Percentiles rank a stretch among this genome's conserved stretches.
phyloP scores from a whole-genome alignment of 2,113 vertebrate genomes.

The Burhinus oedicnemus region DNA sequence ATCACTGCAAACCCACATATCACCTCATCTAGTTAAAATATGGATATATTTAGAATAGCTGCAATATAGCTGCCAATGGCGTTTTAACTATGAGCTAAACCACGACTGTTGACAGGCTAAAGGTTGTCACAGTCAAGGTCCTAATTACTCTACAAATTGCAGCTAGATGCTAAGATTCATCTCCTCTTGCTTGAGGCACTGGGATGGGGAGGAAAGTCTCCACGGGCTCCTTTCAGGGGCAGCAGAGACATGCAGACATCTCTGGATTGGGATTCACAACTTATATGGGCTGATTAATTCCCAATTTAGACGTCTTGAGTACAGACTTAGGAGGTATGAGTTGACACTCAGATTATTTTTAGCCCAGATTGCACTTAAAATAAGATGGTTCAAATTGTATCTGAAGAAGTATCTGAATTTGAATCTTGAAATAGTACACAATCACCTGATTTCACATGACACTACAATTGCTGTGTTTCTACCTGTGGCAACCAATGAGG shows the following conservation, averaged over 20 bases:
- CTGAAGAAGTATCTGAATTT: not conserved
- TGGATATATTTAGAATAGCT: conserved; percentile 2
- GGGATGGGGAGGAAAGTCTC: not conserved
- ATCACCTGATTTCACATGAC: not conserved
- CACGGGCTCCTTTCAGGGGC: not conserved
- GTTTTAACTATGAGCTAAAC: conserved; percentile 37
- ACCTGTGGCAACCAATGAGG: not conserved
- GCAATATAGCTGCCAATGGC: not conserved
- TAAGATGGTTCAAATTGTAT: not conserved
- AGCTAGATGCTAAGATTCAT: not conserved
- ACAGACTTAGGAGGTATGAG: not conserved
- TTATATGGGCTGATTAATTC: not conserved
- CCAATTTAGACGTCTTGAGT: not conserved
- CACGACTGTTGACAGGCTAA: conserved; percentile 18
- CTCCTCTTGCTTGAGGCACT: not conserved
- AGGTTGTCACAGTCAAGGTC: conserved; percentile 28
- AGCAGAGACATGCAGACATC: not conserved
- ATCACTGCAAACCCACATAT: not conserved
- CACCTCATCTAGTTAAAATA: conserved; percentile 50
- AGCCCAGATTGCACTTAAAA: not conserved
- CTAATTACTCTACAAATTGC: conserved; percentile 43
- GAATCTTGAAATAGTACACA: not conserved
- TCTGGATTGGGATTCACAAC: not conserved
- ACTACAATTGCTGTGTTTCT: not conserved
- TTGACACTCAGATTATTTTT: not conserved